Conservation (phyloP, 2,797 vertebrate species). For the Anguilla megastoma region DNA sequence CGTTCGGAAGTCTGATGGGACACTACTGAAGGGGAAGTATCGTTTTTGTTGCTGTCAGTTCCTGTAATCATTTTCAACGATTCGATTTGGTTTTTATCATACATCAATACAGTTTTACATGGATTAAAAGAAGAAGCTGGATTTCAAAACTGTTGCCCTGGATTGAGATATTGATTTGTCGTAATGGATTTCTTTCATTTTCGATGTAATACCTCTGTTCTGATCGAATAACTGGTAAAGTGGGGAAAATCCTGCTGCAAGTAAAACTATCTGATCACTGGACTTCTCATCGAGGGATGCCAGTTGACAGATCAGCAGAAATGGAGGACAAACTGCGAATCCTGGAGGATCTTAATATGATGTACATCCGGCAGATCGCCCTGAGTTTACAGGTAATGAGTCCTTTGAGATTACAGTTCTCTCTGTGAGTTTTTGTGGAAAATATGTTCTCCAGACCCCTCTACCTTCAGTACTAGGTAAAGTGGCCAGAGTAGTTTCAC, state of each 20-base stretch:
- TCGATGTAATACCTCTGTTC: slow-evolving; percentile 5
- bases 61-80: background rate
- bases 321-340: slow-evolving; percentile 92
- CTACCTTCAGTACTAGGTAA: background rate
- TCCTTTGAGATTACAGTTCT: too few relatives aligned
- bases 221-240: background rate
- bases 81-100: background rate
- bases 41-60: slow-evolving; percentile 2
- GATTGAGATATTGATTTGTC: background rate
- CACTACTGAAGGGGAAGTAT: background rate
- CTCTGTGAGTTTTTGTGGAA: background rate
- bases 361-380: slow-evolving; percentile 96
- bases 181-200: slow-evolving; percentile 18
- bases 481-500: background rate
- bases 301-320: slow-evolving; percentile 69
- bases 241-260: background rate
- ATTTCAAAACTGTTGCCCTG: background rate
- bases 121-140: slow-evolving; percentile 1
- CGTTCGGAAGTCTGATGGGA: background rate
- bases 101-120: background rate
- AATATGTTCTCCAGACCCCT: background rate
- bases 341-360: slow-evolving; percentile 94
- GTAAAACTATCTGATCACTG: background rate
- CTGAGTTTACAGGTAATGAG: slow-evolving; percentile 88
- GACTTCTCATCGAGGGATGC: slow-evolving; percentile 61